Conservation (phyloP, 2,888 invertebrate species). For the Andrena minutula region DNA sequence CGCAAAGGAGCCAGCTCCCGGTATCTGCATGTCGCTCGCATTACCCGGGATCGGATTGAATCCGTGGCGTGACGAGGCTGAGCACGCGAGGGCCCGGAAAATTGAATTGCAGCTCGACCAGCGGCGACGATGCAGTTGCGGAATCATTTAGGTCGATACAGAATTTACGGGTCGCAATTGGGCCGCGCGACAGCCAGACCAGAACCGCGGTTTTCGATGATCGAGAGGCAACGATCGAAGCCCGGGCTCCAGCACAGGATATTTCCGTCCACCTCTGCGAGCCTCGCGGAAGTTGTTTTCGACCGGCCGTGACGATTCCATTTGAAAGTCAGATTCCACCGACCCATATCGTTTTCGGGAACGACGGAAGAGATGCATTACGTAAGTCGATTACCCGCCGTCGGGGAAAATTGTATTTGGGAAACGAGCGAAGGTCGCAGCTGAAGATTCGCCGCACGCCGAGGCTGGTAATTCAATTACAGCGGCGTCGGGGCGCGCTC, state of each 20-base stretch:
- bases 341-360: background rate
- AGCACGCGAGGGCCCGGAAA: conserved; percentile 63
- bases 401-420: conserved; percentile 15
- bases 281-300: background rate
- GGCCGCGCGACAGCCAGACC: background rate
- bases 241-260: background rate
- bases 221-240: background rate
- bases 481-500: background rate
- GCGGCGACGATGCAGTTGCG: conserved; percentile 19
- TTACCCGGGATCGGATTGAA: conserved; percentile 65
- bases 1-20: conserved; percentile 41
- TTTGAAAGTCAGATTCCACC: background rate
- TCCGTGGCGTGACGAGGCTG: conserved; percentile 47
- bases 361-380: background rate
- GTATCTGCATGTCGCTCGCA: conserved; percentile 73
- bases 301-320: background rate
- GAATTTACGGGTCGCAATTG: conserved; percentile 35
- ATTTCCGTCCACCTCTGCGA: background rate
- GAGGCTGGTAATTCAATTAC: conserved; percentile 35
- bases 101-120: conserved; percentile 65
- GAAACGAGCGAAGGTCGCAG: background rate
- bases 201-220: background rate
- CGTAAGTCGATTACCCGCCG: conserved; percentile 3
- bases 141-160: conserved; percentile 52
- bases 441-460: conserved; percentile 24